phyloP scores from a whole-genome alignment of 2,888 invertebrate species.

The Dynastes hyllus region DNA sequence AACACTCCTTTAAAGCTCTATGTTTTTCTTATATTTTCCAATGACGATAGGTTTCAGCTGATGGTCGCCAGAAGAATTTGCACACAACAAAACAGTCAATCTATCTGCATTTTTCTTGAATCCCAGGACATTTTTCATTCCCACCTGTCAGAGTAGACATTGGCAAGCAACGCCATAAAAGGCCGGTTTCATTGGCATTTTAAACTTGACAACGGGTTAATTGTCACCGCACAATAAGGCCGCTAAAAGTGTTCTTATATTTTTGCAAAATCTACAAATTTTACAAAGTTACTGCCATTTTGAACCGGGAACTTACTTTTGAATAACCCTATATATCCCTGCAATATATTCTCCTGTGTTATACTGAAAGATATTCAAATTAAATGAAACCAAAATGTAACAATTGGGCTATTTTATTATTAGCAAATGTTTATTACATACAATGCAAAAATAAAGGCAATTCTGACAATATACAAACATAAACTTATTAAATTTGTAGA shows the following conservation, averaged over 20 bases:
- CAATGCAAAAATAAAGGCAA: too few relatives aligned
- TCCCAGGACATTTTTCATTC: slow-evolving; percentile 8
- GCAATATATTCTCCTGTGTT: too few relatives aligned
- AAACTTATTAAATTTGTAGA: too few relatives aligned
- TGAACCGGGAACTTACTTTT: too few relatives aligned
- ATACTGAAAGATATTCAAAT: too few relatives aligned
- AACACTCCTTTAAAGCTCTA: slow-evolving; percentile 12
- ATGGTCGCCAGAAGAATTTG: slow-evolving; percentile 22
- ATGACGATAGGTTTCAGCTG: slow-evolving; percentile 2
- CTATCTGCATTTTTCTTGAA: slow-evolving; percentile 19
- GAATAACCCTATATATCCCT: too few relatives aligned
- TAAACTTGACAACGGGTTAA: slow-evolving; percentile 8
- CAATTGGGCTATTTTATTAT: too few relatives aligned
- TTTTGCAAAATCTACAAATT: background rate
- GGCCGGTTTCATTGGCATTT: slow-evolving; percentile 14
- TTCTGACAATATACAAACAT: too few relatives aligned
- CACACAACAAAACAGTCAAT: slow-evolving; percentile 20
- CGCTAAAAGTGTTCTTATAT: background rate
- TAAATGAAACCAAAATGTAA: too few relatives aligned
- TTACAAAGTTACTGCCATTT: too few relatives aligned
- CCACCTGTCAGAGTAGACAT: slow-evolving; percentile 9
- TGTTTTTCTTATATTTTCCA: slow-evolving; percentile 5
- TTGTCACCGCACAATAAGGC: background rate
- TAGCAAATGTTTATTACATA: too few relatives aligned
- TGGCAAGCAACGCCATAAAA: slow-evolving; percentile 21